Percentiles rank a stretch among this genome's conserved stretches.
Conservation (phyloP, 2,888 invertebrate species). For the Cheilosia soror region DNA sequence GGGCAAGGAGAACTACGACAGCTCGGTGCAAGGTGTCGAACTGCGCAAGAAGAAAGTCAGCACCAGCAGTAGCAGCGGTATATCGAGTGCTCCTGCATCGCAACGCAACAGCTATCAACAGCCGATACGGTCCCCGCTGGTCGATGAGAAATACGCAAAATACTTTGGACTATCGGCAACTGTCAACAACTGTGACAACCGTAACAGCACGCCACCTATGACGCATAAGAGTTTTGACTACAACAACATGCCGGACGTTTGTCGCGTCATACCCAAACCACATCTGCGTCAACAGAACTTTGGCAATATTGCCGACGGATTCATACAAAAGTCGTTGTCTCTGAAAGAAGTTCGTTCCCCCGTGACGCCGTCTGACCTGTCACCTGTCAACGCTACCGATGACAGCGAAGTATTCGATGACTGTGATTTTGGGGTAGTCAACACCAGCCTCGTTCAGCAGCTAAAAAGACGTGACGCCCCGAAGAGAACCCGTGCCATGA, state of each 20-base stretch:
- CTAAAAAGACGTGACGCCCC: constrained; percentile 79
- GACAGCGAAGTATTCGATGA: constrained; percentile 58
- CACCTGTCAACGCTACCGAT: constrained; percentile 35
- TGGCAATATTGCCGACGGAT: constrained; percentile 40
- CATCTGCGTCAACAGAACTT: constrained; percentile 63
- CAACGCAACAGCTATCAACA: constrained; percentile 67
- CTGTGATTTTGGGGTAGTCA: constrained; percentile 48
- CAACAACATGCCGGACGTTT: constrained; percentile 72
- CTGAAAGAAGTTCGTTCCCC: constrained; percentile 63
- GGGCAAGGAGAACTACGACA: constrained; percentile 82
- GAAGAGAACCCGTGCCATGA: constrained; percentile 80
- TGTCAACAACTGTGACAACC: constrained; percentile 36
- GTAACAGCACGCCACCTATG: constrained; percentile 51
- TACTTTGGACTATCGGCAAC: constrained; percentile 80
- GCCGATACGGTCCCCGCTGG: constrained; percentile 57
- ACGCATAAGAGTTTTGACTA: constrained; percentile 59
- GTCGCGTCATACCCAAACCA: constrained; percentile 65
- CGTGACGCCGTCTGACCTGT: constrained; percentile 30
- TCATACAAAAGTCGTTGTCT: constrained; percentile 60
- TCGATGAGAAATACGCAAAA: constrained; percentile 80
- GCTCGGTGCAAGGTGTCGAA: constrained; percentile 77
- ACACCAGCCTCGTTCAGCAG: constrained; percentile 54
- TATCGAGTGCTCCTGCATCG: constrained; percentile 60
- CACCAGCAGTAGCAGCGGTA: constrained; percentile 61
- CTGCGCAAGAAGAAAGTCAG: constrained; percentile 78